Evolutionary conservation across 2,113 vertebrate species (phyloP), one percentile per base, ranked within the genome.

Genomic region (Amphilophus citrinellus): DNA sequence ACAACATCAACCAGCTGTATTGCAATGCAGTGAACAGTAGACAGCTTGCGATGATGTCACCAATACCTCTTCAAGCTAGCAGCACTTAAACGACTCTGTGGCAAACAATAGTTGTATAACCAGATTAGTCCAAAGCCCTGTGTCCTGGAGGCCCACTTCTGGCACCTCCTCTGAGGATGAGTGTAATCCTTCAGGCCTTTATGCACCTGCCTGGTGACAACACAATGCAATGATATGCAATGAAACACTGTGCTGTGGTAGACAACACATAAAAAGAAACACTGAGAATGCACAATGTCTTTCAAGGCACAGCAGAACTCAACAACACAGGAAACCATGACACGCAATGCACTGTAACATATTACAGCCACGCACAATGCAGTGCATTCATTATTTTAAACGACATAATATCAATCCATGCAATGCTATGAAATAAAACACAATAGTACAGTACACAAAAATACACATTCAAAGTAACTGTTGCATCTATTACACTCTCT

Each of bases 91-190:
- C 53, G 10, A 84, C 78, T 88, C 60, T 60, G 62, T 65, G 68
- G 87, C 82, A 85, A 92, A 92, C 90, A 91, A 91, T 86, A 71
- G 83, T 89, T 87, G 86, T 92, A 63, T 89, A 88, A 92, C 91
- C 90, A 92, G 91, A 94, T 94, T 93, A 95, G 84, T 88, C 79
- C 84, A 83, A 84, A 88, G 83, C 84, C 79, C 61, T 77, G 81
- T 88, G 88, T 93, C 89, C 91, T 87, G 78, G 77, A 87, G 83
- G 82, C 84, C 84, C 90, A 65, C 84, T 87, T 30, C 87, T 92
- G 92, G 88, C 86, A 79, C 83, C 80, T 84, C 79, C 76, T 83
- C 86, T 83, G 76, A 88, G 87, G 87, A 90, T 85, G 86, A 88
- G 68, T 77, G 78, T 89, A 93, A 92, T 93, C 92, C 88, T 90